phyloP scores from a whole-genome alignment of 2,113 vertebrate genomes.

The Nothobranchius furzeri region DNA sequence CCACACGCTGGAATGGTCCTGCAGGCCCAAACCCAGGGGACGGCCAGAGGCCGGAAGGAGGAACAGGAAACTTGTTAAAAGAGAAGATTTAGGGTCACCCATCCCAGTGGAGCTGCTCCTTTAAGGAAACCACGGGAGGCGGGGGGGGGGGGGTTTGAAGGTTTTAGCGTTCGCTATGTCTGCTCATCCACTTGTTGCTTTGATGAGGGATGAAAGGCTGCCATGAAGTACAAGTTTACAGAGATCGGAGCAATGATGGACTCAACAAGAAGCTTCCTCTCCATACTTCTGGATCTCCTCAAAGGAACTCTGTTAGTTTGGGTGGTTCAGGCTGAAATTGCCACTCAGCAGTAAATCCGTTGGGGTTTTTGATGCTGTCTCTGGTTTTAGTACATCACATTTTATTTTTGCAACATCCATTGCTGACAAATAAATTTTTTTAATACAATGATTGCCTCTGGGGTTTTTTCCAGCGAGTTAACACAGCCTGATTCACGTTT shows the following conservation, averaged over 20 bases:
- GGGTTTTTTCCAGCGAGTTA: constrained; percentile 58
- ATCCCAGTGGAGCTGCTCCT: constrained; percentile 69
- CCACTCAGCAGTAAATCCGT: constrained; percentile 7
- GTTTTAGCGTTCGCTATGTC: constrained; percentile 74
- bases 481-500: constrained; percentile 66
- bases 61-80: constrained; percentile 86
- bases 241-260: constrained; percentile 75
- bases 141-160: constrained; percentile 39
- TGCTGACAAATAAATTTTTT: constrained; percentile 18
- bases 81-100: constrained; percentile 82
- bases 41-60: constrained; percentile 72
- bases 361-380: constrained; percentile 19
- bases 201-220: constrained; percentile 88
- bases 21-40: constrained; percentile 54
- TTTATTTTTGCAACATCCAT: background rate
- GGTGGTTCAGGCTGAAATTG: background rate
- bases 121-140: constrained; percentile 50
- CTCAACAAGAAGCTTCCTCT: constrained; percentile 56
- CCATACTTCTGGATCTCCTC: constrained; percentile 8
- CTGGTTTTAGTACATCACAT: background rate
- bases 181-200: constrained; percentile 92
- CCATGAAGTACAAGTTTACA: constrained; percentile 78
- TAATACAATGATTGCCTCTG: too few relatives aligned
- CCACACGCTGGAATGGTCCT: constrained; percentile 50
- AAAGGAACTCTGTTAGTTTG: background rate